These are phyloP conservation scores for Cynaeus angustus DNA, from an alignment of 2,888 invertebrate species.

Conservation along the genomic window DNA sequence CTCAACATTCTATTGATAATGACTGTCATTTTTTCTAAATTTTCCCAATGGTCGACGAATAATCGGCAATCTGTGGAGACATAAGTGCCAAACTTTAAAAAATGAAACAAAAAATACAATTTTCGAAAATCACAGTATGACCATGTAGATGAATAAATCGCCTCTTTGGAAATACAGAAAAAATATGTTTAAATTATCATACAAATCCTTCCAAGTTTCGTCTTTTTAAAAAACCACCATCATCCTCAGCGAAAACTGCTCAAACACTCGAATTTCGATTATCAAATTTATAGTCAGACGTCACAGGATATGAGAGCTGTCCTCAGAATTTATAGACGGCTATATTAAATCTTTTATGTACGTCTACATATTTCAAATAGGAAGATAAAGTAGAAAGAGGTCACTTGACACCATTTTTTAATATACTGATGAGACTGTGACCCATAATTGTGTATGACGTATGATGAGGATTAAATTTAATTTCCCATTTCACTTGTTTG, in stretches of 20 bases:
- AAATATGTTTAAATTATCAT: neutral
- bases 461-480: too few species aligned
- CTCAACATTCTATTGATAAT: too few species aligned
- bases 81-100: too few species aligned
- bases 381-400: neutral
- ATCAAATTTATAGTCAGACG: neutral
- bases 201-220: neutral
- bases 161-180: too few species aligned
- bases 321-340: neutral
- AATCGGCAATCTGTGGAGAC: too few species aligned
- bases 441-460: too few species aligned
- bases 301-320: neutral
- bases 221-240: neutral
- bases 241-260: neutral
- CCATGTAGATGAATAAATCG: too few species aligned
- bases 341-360: constrained; percentile 1
- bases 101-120: too few species aligned
- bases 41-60: too few species aligned
- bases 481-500: constrained; percentile 1
- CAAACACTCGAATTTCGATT: neutral
- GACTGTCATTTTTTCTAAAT: too few species aligned
- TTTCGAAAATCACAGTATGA: too few species aligned
- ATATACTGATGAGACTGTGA: neutral
- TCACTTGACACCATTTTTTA: neutral
- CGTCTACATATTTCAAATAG: neutral